These are phyloP conservation scores for Leptopilina syphax DNA, from an alignment of 2,888 invertebrate species.

Conservation along the genomic window DNA sequence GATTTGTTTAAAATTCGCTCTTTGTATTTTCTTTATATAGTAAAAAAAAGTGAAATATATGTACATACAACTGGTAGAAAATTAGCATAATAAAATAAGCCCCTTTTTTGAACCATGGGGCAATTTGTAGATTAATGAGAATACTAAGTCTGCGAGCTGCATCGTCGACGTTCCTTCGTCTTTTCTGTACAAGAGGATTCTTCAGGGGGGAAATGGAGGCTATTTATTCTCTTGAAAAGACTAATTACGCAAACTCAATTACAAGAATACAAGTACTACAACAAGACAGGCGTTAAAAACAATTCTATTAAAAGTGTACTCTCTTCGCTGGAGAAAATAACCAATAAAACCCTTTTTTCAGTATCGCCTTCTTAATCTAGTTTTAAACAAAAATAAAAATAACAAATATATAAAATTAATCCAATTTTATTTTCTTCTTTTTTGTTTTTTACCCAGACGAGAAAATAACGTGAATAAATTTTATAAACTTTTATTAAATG, in stretches of 20 bases:
- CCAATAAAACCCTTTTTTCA: conserved; percentile 25
- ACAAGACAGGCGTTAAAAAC: conserved; percentile 40
- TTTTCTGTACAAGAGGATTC: background rate
- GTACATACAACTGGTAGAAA: background rate
- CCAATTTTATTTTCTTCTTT: background rate
- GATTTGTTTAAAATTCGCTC: no score
- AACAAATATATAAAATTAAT: background rate
- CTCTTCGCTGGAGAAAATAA: conserved; percentile 30
- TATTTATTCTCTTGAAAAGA: conserved; percentile 36
- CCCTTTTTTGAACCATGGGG: background rate
- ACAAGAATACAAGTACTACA: conserved; percentile 37
- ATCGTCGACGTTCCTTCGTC: conserved; percentile 23
- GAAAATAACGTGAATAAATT: background rate
- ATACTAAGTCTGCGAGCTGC: conserved; percentile 11
- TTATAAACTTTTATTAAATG: background rate
- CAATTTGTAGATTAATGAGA: conserved; percentile 33
- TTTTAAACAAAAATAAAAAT: background rate
- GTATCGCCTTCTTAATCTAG: background rate
- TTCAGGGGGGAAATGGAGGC: conserved; percentile 18
- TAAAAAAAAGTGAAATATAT: no score
- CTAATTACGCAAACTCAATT: conserved; percentile 39
- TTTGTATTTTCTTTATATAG: no score
- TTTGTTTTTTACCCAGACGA: background rate
- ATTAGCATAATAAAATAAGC: background rate
- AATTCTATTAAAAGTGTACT: conserved; percentile 37